These are phyloP conservation scores for Netelia virgata DNA, from an alignment of 2,888 invertebrate species.

Conservation along the genomic window DNA sequence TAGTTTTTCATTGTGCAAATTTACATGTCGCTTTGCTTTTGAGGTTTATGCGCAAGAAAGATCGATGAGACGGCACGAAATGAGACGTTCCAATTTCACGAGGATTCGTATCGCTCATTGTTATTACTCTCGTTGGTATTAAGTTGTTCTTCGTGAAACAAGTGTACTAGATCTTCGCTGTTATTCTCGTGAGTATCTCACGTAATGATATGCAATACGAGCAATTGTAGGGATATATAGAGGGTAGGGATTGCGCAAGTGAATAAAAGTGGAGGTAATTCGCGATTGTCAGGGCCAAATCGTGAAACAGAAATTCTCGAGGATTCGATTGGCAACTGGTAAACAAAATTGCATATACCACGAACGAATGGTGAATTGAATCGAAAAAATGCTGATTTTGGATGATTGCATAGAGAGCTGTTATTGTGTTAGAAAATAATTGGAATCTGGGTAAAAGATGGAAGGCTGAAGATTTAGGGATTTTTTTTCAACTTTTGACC, in stretches of 20 bases:
- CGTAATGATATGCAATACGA: slow-evolving; percentile 35
- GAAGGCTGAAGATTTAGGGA: too few species aligned
- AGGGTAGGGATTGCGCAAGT: slow-evolving; percentile 18
- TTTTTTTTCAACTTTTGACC: too few species aligned
- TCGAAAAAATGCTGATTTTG: neutral
- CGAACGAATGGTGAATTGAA: neutral
- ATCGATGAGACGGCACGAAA: neutral
- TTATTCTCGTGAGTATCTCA: slow-evolving; percentile 3
- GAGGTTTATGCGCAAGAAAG: neutral
- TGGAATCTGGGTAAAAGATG: too few species aligned
- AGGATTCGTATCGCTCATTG: neutral
- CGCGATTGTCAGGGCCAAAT: slow-evolving; percentile 43
- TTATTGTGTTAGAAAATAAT: too few species aligned
- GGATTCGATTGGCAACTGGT: slow-evolving; percentile 1
- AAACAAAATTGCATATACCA: neutral
- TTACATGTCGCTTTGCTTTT: neutral
- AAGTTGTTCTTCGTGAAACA: slow-evolving; percentile 2
- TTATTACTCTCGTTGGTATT: slow-evolving; percentile 17
- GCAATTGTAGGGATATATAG: neutral
- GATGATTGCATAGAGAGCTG: neutral
- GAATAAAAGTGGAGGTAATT: slow-evolving; percentile 15
- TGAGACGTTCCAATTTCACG: slow-evolving; percentile 14
- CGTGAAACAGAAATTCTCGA: slow-evolving; percentile 33
- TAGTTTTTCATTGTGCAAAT: slow-evolving; percentile 24
- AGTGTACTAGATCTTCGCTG: slow-evolving; percentile 33